Conservation (phyloP, 2,888 invertebrate species). For the Apodemia zela region DNA sequence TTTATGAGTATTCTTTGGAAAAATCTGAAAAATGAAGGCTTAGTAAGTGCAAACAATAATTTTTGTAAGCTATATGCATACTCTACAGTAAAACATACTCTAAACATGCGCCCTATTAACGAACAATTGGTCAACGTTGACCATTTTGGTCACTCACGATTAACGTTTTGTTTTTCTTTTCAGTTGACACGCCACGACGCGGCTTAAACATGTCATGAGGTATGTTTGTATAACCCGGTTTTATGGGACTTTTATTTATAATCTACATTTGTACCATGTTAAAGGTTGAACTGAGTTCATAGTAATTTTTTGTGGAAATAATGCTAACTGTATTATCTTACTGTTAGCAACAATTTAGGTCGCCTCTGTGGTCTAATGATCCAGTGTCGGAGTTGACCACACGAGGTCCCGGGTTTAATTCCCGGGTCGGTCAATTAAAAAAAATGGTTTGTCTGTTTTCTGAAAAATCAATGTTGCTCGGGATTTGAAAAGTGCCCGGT, state of each 20-base stretch:
- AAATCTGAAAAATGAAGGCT: too few relatives aligned
- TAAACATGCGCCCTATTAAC: slow-evolving; percentile 45
- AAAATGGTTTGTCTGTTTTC: too few relatives aligned
- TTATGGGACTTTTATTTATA: slow-evolving; percentile 2
- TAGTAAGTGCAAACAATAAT: too few relatives aligned
- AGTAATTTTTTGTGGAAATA: not conserved
- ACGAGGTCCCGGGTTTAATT: too few relatives aligned
- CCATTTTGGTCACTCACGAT: slow-evolving; percentile 35
- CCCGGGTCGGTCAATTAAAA: too few relatives aligned
- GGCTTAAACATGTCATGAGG: slow-evolving; percentile 37
- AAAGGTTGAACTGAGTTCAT: not conserved
- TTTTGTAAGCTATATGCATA: not conserved
- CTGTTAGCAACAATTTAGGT: too few relatives aligned
- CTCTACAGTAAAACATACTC: not conserved
- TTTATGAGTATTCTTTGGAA: too few relatives aligned
- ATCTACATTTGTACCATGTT: not conserved
- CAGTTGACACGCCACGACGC: slow-evolving; percentile 33
- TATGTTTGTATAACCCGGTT: slow-evolving; percentile 22
- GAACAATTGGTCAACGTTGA: slow-evolving; percentile 56
- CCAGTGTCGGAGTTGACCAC: too few relatives aligned
- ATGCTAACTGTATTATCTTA: too few relatives aligned
- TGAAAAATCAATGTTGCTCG: too few relatives aligned
- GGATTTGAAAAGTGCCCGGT: too few relatives aligned
- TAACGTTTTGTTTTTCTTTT: slow-evolving; percentile 35
- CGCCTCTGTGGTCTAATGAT: too few relatives aligned